Conservation (phyloP, 2,797 vertebrate genomes). For the Manis crassicaudata region DNA sequence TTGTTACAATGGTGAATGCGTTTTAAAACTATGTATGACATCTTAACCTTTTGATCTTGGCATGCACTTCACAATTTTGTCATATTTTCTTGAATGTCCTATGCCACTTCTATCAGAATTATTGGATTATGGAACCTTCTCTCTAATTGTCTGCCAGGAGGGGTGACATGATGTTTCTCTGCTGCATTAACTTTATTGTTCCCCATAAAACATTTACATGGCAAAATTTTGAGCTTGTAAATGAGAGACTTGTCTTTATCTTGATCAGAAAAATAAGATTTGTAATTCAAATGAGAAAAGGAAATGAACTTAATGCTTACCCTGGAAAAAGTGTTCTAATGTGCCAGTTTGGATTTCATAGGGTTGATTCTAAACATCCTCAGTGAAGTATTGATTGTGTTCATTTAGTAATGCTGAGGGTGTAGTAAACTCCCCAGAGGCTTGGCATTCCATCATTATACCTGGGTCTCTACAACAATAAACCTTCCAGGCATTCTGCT, state of each 20-base stretch:
- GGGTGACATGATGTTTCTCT: slow-evolving; percentile 74
- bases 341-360: slow-evolving; percentile 82
- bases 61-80: slow-evolving; percentile 69
- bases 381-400: slow-evolving; percentile 86
- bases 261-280: slow-evolving; percentile 85
- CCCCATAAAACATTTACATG: slow-evolving; percentile 83
- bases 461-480: slow-evolving; percentile 48
- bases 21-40: slow-evolving; percentile 23
- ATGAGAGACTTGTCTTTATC: slow-evolving; percentile 81
- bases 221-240: slow-evolving; percentile 83
- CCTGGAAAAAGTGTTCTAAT: slow-evolving; percentile 79
- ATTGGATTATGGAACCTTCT: slow-evolving; percentile 76
- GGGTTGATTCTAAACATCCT: slow-evolving; percentile 83
- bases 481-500: slow-evolving; percentile 45
- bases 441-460: slow-evolving; percentile 72
- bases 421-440: slow-evolving; percentile 68
- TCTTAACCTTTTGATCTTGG: slow-evolving; percentile 69
- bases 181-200: slow-evolving; percentile 83
- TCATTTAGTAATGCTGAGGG: slow-evolving; percentile 79
- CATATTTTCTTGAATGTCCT: slow-evolving; percentile 57
- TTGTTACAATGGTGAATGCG: slow-evolving; percentile 36
- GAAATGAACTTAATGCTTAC: slow-evolving; percentile 85
- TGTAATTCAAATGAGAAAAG: slow-evolving; percentile 87
- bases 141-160: slow-evolving; percentile 79
- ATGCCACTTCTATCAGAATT: slow-evolving; percentile 70